Base-by-base conservation (phyloP, 1,140 invertebrate species). In the Drosophila melanogaster region DNA sequence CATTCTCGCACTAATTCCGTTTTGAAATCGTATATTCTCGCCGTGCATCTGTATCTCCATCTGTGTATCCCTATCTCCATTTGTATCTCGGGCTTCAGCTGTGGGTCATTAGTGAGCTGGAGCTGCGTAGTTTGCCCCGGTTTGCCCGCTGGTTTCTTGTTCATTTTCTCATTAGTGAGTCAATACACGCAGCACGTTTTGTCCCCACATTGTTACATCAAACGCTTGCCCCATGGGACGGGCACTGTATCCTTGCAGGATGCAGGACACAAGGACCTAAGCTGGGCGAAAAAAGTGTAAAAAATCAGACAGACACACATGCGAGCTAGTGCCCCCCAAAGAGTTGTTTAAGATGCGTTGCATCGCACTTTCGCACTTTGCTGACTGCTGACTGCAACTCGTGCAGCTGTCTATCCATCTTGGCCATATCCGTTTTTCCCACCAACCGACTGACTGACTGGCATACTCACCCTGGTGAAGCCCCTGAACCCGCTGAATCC, bases 161-260 rank as follows among this genome's bases (percentile, higher is more conserved):
- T 89, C 81, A 84, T 72, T 77, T 89, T 77, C 84, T 84, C 84
- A 89, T 89, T 89, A 89, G 84, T 50, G 67, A 89, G 79, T 89
- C 80, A 79, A 70, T 84, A 79, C 84, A 89, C 84, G 85, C 80
- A 59, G 69, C 73, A 77, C 61, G 79, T 65, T 83, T 83, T 87
- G 65, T 81, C 70, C 54, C 55, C 83, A 83, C 79, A 85, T 80
- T 83, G 80, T 83, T 76, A 70, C 49, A 33, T 43, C 50, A 47
- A 67, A 73, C 69, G 62, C 69, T 56, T 64, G 17, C 66, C 24
- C n/a, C 41, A 15, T 11, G 15, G 17, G 17, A 38, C 24, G 46
- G 15, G n/a, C 19, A 22, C 4, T 11, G n/a, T 38, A 37, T 61
- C 58, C 12, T 19, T 19, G 12, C 3, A 17, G 8, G n/a, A 7